Percentiles rank a stretch among this genome's conserved stretches.
Conservation (phyloP, 2,113 vertebrate genomes). For the Leptodactylus fuscus region DNA sequence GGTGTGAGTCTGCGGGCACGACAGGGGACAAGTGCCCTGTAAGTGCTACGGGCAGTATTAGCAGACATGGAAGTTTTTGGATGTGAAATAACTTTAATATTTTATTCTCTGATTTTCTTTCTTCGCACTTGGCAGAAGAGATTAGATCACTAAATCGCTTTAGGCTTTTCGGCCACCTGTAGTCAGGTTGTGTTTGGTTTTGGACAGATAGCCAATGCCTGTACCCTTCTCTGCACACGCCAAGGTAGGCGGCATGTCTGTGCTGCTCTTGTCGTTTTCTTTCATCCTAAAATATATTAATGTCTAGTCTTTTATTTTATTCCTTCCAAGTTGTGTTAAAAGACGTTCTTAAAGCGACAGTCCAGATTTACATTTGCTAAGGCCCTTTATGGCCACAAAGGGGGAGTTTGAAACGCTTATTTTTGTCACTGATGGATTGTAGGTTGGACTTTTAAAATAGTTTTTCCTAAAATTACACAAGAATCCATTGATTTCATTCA, state of each 20-base stretch:
- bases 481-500: too few relatives aligned
- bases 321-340: too few relatives aligned
- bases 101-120: not conserved
- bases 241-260: too few relatives aligned
- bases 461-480: too few relatives aligned
- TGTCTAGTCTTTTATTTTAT: too few relatives aligned
- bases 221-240: not conserved
- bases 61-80: not conserved
- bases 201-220: not conserved
- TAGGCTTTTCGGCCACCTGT: not conserved
- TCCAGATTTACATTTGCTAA: too few relatives aligned
- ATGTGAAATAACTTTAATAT: not conserved
- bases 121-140: not conserved
- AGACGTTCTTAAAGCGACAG: too few relatives aligned
- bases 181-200: not conserved
- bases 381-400: too few relatives aligned
- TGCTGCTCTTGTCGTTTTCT: not conserved
- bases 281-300: not conserved
- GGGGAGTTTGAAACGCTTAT: too few relatives aligned
- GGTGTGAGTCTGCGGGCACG: not conserved
- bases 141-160: constrained; percentile 27
- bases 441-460: too few relatives aligned
- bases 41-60: not conserved
- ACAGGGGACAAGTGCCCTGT: not conserved
- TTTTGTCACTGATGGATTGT: too few relatives aligned